Evolutionary conservation across 2,113 vertebrate species (phyloP).

Genomic region (Hypanus sabinus): DNA sequence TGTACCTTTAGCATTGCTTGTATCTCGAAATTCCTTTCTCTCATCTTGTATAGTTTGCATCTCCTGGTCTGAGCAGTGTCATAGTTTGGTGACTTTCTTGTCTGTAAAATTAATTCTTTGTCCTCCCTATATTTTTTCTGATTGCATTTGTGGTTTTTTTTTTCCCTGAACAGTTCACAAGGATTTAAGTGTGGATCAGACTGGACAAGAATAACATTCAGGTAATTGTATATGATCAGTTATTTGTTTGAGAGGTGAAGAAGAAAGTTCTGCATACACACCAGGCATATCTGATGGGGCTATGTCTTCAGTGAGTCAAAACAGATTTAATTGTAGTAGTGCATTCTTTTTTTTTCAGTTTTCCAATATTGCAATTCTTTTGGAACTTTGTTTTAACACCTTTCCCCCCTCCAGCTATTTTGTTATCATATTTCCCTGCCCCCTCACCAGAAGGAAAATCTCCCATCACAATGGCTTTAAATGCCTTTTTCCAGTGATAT

Average conservation of each 20-base stretch:
- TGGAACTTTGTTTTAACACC: no score
- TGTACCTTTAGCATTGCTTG: not conserved
- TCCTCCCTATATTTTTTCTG: not conserved
- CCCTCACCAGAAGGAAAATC: no score
- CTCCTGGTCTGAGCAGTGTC: not conserved
- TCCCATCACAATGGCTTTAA: no score
- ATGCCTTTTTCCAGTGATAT: not conserved
- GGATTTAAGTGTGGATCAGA: conserved; percentile 97
- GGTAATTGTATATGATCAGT: conserved; percentile 54
- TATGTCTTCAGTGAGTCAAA: not conserved
- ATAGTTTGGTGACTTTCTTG: not conserved
- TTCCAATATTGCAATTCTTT: not conserved
- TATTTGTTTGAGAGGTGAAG: not conserved
- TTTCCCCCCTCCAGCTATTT: no score
- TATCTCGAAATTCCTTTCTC: not conserved
- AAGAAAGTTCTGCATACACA: not conserved
- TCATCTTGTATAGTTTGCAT: not conserved
- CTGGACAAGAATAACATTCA: conserved; percentile 92
- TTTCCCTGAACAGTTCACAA: conserved; percentile 61
- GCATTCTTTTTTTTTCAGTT: no score
- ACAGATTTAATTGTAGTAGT: not conserved
- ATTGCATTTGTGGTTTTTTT: not conserved
- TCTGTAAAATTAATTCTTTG: no score
- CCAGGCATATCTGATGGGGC: not conserved
- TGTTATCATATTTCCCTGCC: no score